A percentile compares a stretch with the other conserved stretches of the same genome.
These are phyloP conservation scores for Hafferia zeledoni DNA, from an alignment of 2,797 vertebrate species.

Conservation along the genomic window DNA sequence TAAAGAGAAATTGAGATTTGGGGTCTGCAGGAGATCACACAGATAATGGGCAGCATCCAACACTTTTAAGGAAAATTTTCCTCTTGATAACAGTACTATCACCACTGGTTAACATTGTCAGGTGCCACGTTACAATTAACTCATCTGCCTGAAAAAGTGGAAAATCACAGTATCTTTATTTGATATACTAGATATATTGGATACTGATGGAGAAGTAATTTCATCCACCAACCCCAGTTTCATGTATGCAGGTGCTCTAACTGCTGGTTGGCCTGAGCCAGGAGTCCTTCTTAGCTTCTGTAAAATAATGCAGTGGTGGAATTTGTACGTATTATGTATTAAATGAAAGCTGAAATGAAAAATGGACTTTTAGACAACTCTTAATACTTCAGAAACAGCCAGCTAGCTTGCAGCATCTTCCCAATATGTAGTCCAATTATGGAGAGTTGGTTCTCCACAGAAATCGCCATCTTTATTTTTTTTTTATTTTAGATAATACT, in stretches of 20 bases:
- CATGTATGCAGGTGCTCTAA: neutral
- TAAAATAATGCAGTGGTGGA: neutral
- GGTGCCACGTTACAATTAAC: neutral
- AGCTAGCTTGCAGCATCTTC: neutral
- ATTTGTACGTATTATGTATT: neutral
- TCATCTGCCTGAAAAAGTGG: neutral
- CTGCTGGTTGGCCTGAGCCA: neutral
- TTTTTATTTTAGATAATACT: neutral
- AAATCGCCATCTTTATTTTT: neutral
- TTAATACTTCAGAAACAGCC: neutral
- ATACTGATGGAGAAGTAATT: neutral
- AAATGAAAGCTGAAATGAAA: neutral
- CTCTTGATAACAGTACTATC: neutral
- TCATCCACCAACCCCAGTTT: neutral
- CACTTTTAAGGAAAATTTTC: neutral
- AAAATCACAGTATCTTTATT: neutral
- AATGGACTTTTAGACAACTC: neutral
- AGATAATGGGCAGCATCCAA: neutral
- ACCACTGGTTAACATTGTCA: neutral
- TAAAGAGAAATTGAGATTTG: neutral
- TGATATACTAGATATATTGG: neutral
- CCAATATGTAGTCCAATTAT: neutral
- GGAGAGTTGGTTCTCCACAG: neutral
- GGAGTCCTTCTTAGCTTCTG: neutral
- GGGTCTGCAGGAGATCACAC: neutral